phyloP scores from a whole-genome alignment of 2,888 invertebrate species.

The Cataglyphis cursor region DNA sequence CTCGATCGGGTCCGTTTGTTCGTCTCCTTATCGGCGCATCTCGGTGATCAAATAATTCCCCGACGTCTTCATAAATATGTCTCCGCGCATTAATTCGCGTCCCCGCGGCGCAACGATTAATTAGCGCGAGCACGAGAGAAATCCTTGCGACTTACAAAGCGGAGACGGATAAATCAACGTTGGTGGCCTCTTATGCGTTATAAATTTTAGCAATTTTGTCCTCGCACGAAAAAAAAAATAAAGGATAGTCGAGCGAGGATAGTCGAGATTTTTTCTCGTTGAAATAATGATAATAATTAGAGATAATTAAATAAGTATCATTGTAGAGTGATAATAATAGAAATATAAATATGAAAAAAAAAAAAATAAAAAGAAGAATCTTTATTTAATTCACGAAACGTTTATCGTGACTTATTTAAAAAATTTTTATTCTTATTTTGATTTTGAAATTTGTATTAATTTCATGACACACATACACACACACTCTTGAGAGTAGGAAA shows the following conservation, averaged over 20 bases:
- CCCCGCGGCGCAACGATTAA: conserved; percentile 54
- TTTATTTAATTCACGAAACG: neutral
- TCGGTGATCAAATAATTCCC: conserved; percentile 37
- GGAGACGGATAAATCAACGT: conserved; percentile 41
- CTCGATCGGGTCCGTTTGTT: conserved; percentile 58
- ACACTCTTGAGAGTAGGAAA: neutral
- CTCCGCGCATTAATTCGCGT: conserved; percentile 51
- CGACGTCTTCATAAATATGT: conserved; percentile 66
- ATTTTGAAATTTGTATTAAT: neutral
- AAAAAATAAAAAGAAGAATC: neutral
- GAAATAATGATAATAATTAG: neutral
- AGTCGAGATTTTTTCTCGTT: neutral
- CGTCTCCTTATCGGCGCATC: conserved; percentile 47
- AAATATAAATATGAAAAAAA: neutral
- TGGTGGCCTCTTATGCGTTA: neutral
- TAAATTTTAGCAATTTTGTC: conserved; percentile 25
- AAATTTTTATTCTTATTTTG: neutral
- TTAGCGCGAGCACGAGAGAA: conserved; percentile 44
- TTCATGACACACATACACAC: neutral
- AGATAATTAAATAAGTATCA: neutral
- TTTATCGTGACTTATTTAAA: neutral
- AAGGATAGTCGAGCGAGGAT: neutral
- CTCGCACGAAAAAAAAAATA: neutral
- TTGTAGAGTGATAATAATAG: neutral
- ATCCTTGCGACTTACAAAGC: conserved; percentile 22